Conservation (phyloP, 2,888 invertebrate genomes). For the Morpho achilles region DNA sequence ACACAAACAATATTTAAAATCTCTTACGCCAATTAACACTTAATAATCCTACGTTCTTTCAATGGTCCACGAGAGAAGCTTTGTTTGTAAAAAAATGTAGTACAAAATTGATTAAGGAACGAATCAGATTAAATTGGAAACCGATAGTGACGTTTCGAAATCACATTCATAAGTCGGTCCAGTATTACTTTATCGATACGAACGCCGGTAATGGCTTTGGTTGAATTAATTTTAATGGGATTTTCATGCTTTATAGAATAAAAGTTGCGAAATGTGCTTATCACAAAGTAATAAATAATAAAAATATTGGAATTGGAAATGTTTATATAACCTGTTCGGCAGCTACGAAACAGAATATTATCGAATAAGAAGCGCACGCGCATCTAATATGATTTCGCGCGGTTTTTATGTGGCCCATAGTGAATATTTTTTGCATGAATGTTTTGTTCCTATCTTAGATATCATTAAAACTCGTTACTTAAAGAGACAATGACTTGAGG, state of each 20-base stretch:
- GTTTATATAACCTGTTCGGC: slow-evolving; percentile 51
- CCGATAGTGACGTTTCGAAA: slow-evolving; percentile 78
- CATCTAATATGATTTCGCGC: slow-evolving; percentile 40
- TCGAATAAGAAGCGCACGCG: slow-evolving; percentile 55
- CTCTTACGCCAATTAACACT: slow-evolving; percentile 8
- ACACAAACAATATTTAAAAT: slow-evolving; percentile 7
- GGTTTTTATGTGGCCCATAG: slow-evolving; percentile 27
- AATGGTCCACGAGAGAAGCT: slow-evolving; percentile 56
- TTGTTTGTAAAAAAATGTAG: slow-evolving; percentile 52
- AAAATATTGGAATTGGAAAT: slow-evolving; percentile 37
- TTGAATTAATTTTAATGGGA: slow-evolving; percentile 78
- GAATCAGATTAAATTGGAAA: slow-evolving; percentile 79
- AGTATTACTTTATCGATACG: slow-evolving; percentile 76
- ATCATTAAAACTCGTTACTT: slow-evolving; percentile 47
- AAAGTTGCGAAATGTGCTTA: slow-evolving; percentile 74
- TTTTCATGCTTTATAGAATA: slow-evolving; percentile 76
- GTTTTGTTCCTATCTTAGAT: slow-evolving; percentile 40
- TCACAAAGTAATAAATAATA: slow-evolving; percentile 62
- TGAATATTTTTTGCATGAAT: slow-evolving; percentile 29
- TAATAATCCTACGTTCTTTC: slow-evolving; percentile 13
- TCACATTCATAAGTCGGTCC: slow-evolving; percentile 76
- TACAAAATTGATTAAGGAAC: slow-evolving; percentile 78
- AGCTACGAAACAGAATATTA: slow-evolving; percentile 41
- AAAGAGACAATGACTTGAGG: slow-evolving; percentile 56
- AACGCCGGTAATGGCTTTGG: slow-evolving; percentile 74